A percentile compares a stretch with the other conserved stretches of the same genome.
These are phyloP conservation scores for Pycnomerus fuliginosus DNA, from an alignment of 2,888 invertebrate species.

Conservation along the genomic window DNA sequence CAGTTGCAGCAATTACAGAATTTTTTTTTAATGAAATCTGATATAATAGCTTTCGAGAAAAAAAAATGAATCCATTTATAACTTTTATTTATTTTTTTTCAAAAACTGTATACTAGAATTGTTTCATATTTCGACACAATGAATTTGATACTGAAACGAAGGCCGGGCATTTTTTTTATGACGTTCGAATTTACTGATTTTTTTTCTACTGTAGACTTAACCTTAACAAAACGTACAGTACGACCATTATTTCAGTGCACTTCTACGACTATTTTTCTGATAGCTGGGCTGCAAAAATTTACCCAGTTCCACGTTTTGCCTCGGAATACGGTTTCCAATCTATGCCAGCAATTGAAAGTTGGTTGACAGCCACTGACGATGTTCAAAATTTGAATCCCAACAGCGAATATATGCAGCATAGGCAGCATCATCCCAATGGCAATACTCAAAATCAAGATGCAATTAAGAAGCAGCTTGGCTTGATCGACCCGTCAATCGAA, in stretches of 20 bases:
- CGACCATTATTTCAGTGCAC: constrained; percentile 63
- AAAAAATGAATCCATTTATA: neutral
- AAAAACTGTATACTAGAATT: too few species aligned
- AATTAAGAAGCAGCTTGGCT: constrained; percentile 63
- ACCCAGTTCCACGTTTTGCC: constrained; percentile 80
- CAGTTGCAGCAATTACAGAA: too few species aligned
- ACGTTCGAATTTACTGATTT: neutral
- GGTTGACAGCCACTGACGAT: constrained; percentile 60
- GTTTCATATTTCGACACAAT: too few species aligned
- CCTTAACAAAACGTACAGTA: neutral
- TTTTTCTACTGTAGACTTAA: neutral
- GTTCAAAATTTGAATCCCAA: constrained; percentile 55
- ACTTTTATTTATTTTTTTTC: neutral
- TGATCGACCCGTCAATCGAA: constrained; percentile 44
- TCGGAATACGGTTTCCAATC: constrained; percentile 98
- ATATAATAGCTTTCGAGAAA: neutral
- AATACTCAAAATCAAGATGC: constrained; percentile 63
- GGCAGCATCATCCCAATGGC: constrained; percentile 88
- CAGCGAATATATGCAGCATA: constrained; percentile 67
- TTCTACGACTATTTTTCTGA: constrained; percentile 84
- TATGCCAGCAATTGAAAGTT: constrained; percentile 71
- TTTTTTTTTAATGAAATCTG: neutral
- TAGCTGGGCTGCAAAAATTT: constrained; percentile 76
- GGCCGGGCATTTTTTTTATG: too few species aligned
- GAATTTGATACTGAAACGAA: too few species aligned